phyloP scores from a whole-genome alignment of 2,113 vertebrate genomes.

The Empidonax traillii region DNA sequence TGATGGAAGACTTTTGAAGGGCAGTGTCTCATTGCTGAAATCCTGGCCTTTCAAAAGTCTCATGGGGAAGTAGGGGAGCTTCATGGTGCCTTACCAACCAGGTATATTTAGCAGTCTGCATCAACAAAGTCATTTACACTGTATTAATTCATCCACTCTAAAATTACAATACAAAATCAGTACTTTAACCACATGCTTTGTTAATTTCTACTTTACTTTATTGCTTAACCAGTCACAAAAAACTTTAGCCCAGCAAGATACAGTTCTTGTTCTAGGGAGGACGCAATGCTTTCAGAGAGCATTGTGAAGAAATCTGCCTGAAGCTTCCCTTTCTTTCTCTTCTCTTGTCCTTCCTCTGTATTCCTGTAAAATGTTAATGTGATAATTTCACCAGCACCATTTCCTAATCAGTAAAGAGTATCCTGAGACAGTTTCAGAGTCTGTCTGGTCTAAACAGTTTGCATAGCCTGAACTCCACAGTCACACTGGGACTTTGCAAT shows the following conservation, averaged over 20 bases:
- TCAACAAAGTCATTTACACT: neutral
- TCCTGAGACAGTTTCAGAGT: neutral
- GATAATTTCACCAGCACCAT: conserved; percentile 11
- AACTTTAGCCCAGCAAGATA: neutral
- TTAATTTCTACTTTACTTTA: neutral
- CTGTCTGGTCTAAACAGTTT: neutral
- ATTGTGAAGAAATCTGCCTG: neutral
- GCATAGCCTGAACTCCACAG: neutral
- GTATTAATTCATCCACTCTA: neutral
- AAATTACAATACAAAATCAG: neutral
- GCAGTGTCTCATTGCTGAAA: neutral
- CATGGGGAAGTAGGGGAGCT: neutral
- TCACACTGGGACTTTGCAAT: conserved; percentile 23
- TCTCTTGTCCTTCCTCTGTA: neutral
- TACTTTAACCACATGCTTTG: neutral
- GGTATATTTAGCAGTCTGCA: neutral
- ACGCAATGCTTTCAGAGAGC: neutral
- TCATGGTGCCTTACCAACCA: neutral
- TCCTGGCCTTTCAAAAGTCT: conserved; percentile 7
- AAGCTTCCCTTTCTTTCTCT: neutral
- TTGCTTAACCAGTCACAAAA: neutral
- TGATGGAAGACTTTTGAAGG: neutral
- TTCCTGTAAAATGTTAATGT: conserved; percentile 30
- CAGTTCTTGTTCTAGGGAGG: neutral
- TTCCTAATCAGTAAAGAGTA: conserved; percentile 7